A percentile compares a stretch with the other conserved stretches of the same genome.
phyloP scores from a whole-genome alignment of 2,888 invertebrate genomes.

The Brachyptera risi region DNA sequence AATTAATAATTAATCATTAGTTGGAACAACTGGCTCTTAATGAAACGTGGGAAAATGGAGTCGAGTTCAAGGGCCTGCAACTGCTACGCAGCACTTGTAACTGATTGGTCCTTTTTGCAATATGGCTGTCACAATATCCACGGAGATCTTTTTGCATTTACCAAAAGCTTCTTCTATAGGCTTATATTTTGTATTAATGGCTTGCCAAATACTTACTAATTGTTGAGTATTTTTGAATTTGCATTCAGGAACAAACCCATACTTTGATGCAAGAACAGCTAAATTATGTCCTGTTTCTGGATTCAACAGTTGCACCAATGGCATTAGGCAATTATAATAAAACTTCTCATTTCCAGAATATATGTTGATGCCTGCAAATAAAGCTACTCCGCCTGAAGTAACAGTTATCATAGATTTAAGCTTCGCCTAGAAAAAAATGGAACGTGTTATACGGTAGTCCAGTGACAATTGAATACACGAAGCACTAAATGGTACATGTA shows the following conservation, averaged over 20 bases:
- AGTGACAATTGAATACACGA: background rate
- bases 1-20: too few relatives aligned
- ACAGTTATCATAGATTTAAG: constrained; percentile 62
- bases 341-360: constrained; percentile 75
- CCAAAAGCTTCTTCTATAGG: too few relatives aligned
- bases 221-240: constrained; percentile 56
- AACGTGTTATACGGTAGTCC: background rate
- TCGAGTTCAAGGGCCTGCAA: too few relatives aligned
- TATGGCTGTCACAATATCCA: too few relatives aligned
- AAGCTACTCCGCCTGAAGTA: constrained; percentile 58
- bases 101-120: too few relatives aligned
- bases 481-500: too few relatives aligned
- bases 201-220: constrained; percentile 61
- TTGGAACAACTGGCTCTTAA: too few relatives aligned
- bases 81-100: too few relatives aligned
- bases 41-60: too few relatives aligned
- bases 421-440: constrained; percentile 53
- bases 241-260: constrained; percentile 64
- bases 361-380: constrained; percentile 64
- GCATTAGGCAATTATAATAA: constrained; percentile 69
- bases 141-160: too few relatives aligned
- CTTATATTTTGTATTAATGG: too few relatives aligned
- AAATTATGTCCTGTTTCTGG: constrained; percentile 81
- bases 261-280: constrained; percentile 71
- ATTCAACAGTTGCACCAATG: constrained; percentile 62